phyloP scores from a whole-genome alignment of 1,140 invertebrate genomes.

The Diachasma alloeum region DNA sequence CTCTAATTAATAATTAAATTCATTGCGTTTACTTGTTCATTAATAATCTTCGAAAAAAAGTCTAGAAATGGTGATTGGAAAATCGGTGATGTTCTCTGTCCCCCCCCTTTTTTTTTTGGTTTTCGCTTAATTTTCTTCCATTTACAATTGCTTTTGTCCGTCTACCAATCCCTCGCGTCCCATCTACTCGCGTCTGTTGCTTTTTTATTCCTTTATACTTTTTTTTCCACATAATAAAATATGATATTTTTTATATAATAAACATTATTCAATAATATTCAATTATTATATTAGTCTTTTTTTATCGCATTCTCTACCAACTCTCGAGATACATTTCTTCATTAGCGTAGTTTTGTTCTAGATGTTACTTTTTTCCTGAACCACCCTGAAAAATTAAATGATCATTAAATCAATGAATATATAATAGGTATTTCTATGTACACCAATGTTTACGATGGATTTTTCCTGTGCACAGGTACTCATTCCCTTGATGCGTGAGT shows the following conservation, averaged over 20 bases:
- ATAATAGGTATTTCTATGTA: constrained; percentile 15
- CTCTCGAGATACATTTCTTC: constrained; percentile 24
- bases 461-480: constrained; percentile 19
- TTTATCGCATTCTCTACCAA: constrained; percentile 44
- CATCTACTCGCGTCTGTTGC: constrained; percentile 43
- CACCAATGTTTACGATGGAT: constrained; percentile 9
- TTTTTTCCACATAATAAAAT: constrained; percentile 59
- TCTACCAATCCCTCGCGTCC: constrained; percentile 29
- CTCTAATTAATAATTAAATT: neutral
- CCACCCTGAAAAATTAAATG: constrained; percentile 52
- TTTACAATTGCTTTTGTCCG: neutral
- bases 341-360: constrained; percentile 51
- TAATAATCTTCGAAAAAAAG: neutral
- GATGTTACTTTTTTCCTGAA: constrained; percentile 61
- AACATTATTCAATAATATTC: constrained; percentile 55
- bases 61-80: neutral
- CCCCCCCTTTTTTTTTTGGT: neutral
- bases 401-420: constrained; percentile 22
- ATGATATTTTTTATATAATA: constrained; percentile 54
- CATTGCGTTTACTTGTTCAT: neutral
- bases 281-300: constrained; percentile 55
- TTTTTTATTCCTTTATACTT: constrained; percentile 54
- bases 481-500: constrained; percentile 8
- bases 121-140: neutral
- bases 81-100: neutral